Conservation (phyloP, 2,888 invertebrate species). For the Sarcophaga caerulescens region DNA sequence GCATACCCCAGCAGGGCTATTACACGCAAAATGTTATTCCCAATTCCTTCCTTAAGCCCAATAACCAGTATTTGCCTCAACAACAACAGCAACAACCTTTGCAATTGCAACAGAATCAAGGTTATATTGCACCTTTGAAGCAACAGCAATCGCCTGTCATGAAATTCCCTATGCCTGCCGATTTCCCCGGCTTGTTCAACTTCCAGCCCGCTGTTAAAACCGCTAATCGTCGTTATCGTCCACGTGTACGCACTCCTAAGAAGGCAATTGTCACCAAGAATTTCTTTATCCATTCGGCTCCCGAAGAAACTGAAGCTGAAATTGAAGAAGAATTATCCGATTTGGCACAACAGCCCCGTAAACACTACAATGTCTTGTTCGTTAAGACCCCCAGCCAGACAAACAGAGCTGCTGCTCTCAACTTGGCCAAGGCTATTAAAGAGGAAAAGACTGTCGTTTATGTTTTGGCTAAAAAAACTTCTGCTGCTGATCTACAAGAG, state of each 20-base stretch:
- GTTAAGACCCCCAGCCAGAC: slow-evolving; percentile 80
- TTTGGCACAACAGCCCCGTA: slow-evolving; percentile 76
- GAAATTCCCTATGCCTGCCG: slow-evolving; percentile 73
- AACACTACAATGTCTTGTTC: slow-evolving; percentile 80
- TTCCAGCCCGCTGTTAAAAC: slow-evolving; percentile 53
- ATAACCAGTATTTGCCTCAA: slow-evolving; percentile 72
- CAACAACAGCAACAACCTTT: slow-evolving; percentile 60
- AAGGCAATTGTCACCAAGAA: slow-evolving; percentile 79
- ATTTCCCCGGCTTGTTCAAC: slow-evolving; percentile 67
- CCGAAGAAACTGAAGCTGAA: slow-evolving; percentile 79
- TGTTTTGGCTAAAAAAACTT: slow-evolving; percentile 79
- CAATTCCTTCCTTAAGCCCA: slow-evolving; percentile 64
- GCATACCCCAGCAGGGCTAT: background rate
- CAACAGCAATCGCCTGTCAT: slow-evolving; percentile 64
- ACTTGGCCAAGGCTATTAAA: slow-evolving; percentile 77
- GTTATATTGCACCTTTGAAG: slow-evolving; percentile 53
- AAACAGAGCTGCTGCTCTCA: slow-evolving; percentile 76
- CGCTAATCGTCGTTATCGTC: slow-evolving; percentile 73
- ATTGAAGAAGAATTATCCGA: slow-evolving; percentile 77
- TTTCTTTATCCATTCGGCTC: slow-evolving; percentile 80
- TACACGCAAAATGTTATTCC: slow-evolving; percentile 54
- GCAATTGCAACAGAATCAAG: slow-evolving; percentile 52
- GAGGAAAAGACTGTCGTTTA: slow-evolving; percentile 81
- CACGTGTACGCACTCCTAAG: slow-evolving; percentile 74
- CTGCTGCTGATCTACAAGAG: slow-evolving; percentile 77